phyloP scores from a whole-genome alignment of 2,797 vertebrate species.

The Chromobotia macracanthus region DNA sequence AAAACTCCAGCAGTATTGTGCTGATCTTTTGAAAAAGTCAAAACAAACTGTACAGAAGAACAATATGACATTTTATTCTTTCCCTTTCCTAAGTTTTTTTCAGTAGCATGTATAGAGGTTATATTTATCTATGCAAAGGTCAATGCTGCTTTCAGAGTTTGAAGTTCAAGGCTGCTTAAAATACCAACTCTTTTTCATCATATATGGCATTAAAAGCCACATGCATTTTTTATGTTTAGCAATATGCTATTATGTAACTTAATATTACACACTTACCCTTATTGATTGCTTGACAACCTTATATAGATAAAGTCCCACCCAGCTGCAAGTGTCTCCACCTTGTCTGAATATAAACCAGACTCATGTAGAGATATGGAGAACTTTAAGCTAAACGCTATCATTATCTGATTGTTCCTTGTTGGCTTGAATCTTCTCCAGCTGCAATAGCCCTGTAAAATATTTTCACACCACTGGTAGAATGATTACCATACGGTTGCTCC shows the following conservation, averaged over 20 bases:
- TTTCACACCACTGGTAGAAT: neutral
- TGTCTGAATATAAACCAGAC: neutral
- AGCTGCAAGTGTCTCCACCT: neutral
- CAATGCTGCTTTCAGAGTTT: neutral
- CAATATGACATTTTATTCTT: neutral
- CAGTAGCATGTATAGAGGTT: neutral
- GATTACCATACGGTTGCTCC: neutral
- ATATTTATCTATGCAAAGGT: neutral
- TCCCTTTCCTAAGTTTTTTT: neutral
- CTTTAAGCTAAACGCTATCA: neutral
- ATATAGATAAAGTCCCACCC: slow-evolving; percentile 20
- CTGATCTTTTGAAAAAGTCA: no score
- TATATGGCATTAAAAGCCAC: neutral
- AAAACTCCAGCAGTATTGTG: no score
- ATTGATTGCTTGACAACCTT: neutral
- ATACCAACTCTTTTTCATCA: neutral
- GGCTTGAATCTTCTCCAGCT: neutral
- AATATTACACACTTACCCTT: neutral
- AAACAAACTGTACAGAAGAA: neutral
- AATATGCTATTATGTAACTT: no score
- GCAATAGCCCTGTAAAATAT: neutral
- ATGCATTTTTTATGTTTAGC: neutral
- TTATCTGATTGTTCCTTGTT: neutral
- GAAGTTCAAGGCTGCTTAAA: neutral
- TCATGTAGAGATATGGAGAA: neutral